phyloP scores from a whole-genome alignment of 2,888 invertebrate genomes.

The Oxytorus armatus region DNA sequence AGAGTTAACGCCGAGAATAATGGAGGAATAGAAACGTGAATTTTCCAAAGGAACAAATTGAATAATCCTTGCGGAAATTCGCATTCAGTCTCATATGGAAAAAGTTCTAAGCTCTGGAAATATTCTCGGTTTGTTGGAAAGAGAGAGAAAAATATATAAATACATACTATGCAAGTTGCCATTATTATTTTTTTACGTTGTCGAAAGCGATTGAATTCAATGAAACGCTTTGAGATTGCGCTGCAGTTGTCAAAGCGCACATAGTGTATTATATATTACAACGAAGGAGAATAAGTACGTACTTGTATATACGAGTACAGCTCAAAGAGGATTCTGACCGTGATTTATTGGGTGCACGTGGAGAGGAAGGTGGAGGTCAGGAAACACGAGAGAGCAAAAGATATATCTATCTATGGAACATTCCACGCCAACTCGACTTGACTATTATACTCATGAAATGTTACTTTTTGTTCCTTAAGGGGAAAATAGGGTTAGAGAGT shows the following conservation, averaged over 20 bases:
- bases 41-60: neutral
- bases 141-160: no score
- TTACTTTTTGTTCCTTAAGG: no score
- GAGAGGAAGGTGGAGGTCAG: constrained; percentile 44
- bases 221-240: constrained; percentile 3
- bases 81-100: neutral
- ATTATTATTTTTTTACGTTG: no score
- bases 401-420: no score
- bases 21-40: neutral
- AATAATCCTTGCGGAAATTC: constrained; percentile 11
- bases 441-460: no score
- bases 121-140: neutral
- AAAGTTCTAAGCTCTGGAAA: neutral
- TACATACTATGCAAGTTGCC: no score
- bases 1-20: neutral
- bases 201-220: no score
- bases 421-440: no score
- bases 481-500: no score
- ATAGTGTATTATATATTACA: constrained; percentile 7
- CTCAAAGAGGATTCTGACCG: constrained; percentile 44
- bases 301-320: no score
- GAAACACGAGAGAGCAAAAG: constrained; percentile 22
- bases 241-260: constrained; percentile 14
- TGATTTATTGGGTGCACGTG: constrained; percentile 30
- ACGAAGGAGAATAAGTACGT: constrained; percentile 13